Evolutionary conservation across 2,888 invertebrate species (phyloP), one percentile per base, ranked within the genome.

Genomic region (Nymphalis urticae): DNA sequence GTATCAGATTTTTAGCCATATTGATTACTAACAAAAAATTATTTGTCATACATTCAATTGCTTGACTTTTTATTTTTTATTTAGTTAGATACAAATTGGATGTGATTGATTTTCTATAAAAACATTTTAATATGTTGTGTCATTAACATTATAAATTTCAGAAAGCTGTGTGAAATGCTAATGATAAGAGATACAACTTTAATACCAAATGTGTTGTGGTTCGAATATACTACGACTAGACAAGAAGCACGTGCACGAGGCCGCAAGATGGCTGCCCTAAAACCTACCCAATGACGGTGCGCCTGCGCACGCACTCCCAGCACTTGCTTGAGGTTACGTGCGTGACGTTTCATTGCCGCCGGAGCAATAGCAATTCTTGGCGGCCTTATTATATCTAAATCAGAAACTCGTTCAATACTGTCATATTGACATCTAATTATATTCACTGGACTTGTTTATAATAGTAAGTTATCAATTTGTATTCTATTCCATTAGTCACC

Each of bases 201-300:
- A 69, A 98, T 98, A 84, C 98, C 98, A 36, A 98, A 98, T 86
- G 96, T 98, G 21, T 86, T 98, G 75, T 98, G 97, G 97, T 98
- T 98, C 85, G 98, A 98, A 85, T 98, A 98, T 85, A 97, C 97
- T 36, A 96, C 96, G 75, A 96, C 96, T 66, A 93, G 97, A 74
- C 96, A 96, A 79, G 98, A 98, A 85, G 95, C 96, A 48, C 94
- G 96, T 75, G 95, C 96, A 10, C 94, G 97, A 73, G 95, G 96
- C 62, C 94, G 97, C 74, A 97, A 97, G 88, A 90, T 96, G 82
- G 96, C 96, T 62, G 96, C 96, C 51, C 94, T 96, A 93, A 97
- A 96, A 89, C 92, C 92, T 73, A 95, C 95, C 16, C 96, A 96
- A 95, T 97, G 96, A 96, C 96, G 95, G 88, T 94, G 94, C 89